phyloP scores from a whole-genome alignment of 1,140 invertebrate species.

The Phymastichus coffea region DNA sequence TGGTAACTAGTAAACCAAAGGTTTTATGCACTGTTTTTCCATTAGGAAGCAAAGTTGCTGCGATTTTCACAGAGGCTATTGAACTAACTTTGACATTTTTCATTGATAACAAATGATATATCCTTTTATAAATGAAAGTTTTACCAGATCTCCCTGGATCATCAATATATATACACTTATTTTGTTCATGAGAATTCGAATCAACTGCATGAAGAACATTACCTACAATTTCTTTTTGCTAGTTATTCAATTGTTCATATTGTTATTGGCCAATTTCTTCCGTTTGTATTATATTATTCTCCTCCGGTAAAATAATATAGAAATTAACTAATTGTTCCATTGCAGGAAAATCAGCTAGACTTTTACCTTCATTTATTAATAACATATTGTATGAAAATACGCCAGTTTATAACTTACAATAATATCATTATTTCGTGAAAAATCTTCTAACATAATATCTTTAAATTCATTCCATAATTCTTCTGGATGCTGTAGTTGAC shows the following conservation, averaged over 20 bases:
- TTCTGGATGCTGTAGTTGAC: slow-evolving; percentile 8
- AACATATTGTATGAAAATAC: slow-evolving; percentile 1
- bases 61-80: no score
- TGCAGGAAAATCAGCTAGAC: not conserved
- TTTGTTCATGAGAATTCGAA: not conserved
- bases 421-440: not conserved
- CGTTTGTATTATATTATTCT: not conserved
- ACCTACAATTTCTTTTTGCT: slow-evolving; percentile 20
- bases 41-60: slow-evolving; percentile 50
- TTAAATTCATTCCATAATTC: slow-evolving; percentile 23
- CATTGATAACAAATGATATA: slow-evolving; percentile 31
- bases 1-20: not conserved
- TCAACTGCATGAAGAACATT: not conserved
- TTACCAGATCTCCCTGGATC: no score
- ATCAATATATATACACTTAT: slow-evolving; percentile 23
- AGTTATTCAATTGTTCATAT: slow-evolving; percentile 12
- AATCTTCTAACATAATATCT: slow-evolving; percentile 13
- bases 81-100: slow-evolving; percentile 36
- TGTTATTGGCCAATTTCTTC: not conserved
- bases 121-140: slow-evolving; percentile 23
- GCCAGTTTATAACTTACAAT: not conserved
- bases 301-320: not conserved
- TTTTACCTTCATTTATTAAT: slow-evolving; percentile 1
- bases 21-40: no score
- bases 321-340: not conserved